Evolutionary conservation across 2,797 vertebrate species (phyloP).

Genomic region (Gallirallus australis): DNA sequence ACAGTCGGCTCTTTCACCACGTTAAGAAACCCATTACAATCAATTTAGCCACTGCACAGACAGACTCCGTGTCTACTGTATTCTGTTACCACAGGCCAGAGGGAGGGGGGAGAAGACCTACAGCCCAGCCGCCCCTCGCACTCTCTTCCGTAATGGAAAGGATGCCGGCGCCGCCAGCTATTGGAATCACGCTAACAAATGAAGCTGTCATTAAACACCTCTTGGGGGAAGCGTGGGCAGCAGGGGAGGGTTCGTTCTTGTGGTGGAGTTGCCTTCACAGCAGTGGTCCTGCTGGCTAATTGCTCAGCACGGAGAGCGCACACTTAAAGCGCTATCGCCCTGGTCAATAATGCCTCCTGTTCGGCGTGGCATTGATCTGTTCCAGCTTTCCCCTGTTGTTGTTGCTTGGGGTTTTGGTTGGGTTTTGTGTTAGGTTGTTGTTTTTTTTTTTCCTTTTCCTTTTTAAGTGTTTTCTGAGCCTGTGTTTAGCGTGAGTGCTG

Average conservation of each 20-base stretch:
- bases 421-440: too few relatives aligned
- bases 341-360: constrained; percentile 79
- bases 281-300: constrained; percentile 76
- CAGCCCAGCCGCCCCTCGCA: constrained; percentile 66
- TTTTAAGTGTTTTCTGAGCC: constrained; percentile 79
- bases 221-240: constrained; percentile 62
- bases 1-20: constrained; percentile 74
- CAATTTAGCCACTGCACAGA: constrained; percentile 77
- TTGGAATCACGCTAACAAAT: constrained; percentile 75
- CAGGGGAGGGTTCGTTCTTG: constrained; percentile 26
- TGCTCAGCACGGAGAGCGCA: constrained; percentile 72
- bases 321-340: constrained; percentile 75
- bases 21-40: constrained; percentile 78
- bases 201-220: constrained; percentile 80
- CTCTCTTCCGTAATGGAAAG: constrained; percentile 75
- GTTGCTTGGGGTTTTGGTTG: constrained; percentile 32
- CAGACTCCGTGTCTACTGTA: constrained; percentile 80
- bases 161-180: constrained; percentile 79
- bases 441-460: neutral
- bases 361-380: constrained; percentile 76
- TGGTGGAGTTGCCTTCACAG: constrained; percentile 64
- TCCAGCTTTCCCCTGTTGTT: constrained; percentile 66
- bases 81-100: constrained; percentile 73
- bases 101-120: constrained; percentile 15
- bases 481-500: constrained; percentile 81